These are phyloP conservation scores for Bombus ignitus DNA, from an alignment of 1,140 invertebrate genomes.

Conservation along the genomic window DNA sequence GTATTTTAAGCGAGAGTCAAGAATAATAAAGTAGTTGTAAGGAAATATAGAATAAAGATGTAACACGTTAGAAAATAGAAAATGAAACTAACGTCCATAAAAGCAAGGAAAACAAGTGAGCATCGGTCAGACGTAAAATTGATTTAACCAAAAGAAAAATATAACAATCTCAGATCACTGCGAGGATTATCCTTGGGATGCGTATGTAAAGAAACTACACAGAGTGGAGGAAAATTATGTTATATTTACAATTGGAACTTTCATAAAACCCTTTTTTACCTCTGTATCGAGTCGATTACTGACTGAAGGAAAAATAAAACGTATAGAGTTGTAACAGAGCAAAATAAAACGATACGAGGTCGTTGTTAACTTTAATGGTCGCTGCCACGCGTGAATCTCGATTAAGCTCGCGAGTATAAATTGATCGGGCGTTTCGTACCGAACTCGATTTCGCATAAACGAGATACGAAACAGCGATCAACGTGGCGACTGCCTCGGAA, in stretches of 20 bases:
- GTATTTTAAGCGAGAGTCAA: background rate
- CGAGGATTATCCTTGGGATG: background rate
- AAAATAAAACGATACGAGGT: conserved; percentile 6
- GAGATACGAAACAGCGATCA: conserved; percentile 22
- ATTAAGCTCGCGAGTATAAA: conserved; percentile 33
- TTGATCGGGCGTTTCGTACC: conserved; percentile 19
- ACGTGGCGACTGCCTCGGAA: background rate
- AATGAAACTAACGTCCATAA: background rate
- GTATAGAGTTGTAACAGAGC: background rate
- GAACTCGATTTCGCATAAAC: conserved; percentile 28
- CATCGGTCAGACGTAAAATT: background rate
- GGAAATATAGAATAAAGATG: too few relatives aligned
- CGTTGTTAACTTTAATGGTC: conserved; percentile 38
- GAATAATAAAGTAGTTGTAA: too few relatives aligned
- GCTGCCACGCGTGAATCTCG: conserved; percentile 40
- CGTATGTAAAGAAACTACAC: background rate
- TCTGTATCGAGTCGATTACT: background rate
- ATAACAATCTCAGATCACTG: too few relatives aligned
- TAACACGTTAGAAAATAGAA: too few relatives aligned
- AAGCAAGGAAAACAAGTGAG: background rate
- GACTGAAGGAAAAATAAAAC: background rate
- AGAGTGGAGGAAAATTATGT: background rate
- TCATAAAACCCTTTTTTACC: background rate
- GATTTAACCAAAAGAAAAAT: background rate
- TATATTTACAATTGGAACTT: background rate